phyloP scores from a whole-genome alignment of 2,113 vertebrate genomes.

The Lepisosteus osseus region DNA sequence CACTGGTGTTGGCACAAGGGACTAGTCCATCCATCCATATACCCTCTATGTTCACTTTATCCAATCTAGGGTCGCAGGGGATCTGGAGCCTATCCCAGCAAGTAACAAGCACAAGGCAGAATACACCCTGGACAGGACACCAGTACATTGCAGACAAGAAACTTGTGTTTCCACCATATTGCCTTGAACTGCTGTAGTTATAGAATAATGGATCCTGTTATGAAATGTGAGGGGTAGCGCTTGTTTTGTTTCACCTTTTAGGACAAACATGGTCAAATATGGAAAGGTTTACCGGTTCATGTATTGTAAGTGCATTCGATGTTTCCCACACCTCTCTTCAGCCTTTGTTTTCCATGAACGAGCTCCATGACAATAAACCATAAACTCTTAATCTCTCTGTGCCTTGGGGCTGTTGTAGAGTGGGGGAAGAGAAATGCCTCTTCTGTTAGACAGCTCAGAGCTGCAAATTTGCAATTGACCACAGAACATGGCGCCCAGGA shows the following conservation, averaged over 20 bases:
- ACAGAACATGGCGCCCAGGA: background rate
- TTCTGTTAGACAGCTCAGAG: background rate
- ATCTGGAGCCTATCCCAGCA: background rate
- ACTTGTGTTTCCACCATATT: slow-evolving; percentile 7
- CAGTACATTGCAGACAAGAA: background rate
- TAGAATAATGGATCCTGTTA: background rate
- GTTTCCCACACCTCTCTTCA: background rate
- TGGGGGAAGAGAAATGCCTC: no score
- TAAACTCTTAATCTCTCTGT: background rate
- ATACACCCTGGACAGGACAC: background rate
- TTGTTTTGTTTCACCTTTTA: background rate
- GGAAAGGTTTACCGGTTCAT: slow-evolving; percentile 6
- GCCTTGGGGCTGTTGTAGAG: background rate
- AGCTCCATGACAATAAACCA: slow-evolving; percentile 9
- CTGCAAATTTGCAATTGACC: background rate
- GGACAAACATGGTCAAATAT: slow-evolving; percentile 3
- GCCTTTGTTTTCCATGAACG: background rate
- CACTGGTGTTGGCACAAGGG: no score
- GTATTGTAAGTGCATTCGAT: background rate
- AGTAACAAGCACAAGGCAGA: slow-evolving; percentile 5
- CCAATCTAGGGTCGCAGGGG: background rate
- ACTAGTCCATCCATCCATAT: no score
- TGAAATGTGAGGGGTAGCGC: background rate
- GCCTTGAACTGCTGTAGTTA: background rate
- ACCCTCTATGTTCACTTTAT: no score